phyloP scores from a whole-genome alignment of 2,888 invertebrate species.

The Empis stercorea region DNA sequence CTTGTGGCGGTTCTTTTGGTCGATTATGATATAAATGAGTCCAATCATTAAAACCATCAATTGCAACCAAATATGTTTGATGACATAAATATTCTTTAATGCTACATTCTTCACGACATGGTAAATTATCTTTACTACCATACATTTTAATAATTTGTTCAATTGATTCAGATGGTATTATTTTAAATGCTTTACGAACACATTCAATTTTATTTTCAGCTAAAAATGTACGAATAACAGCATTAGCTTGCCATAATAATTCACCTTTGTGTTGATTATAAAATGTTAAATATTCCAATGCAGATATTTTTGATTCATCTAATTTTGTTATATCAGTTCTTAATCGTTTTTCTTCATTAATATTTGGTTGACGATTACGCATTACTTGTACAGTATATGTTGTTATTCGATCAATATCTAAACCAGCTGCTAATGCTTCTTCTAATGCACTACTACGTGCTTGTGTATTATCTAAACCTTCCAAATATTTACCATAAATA shows the following conservation, averaged over 20 bases:
- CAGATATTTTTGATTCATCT: slow-evolving; percentile 59
- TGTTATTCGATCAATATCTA: slow-evolving; percentile 76
- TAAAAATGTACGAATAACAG: slow-evolving; percentile 73
- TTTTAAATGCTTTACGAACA: slow-evolving; percentile 60
- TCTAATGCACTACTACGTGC: slow-evolving; percentile 48
- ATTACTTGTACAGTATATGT: slow-evolving; percentile 73
- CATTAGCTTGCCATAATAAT: slow-evolving; percentile 77
- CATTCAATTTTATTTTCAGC: slow-evolving; percentile 71
- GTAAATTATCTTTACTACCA: slow-evolving; percentile 36
- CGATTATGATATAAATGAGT: slow-evolving; percentile 68
- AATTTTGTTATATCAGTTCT: slow-evolving; percentile 47
- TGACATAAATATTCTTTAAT: slow-evolving; percentile 78
- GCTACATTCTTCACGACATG: slow-evolving; percentile 38
- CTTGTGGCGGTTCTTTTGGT: slow-evolving; percentile 53
- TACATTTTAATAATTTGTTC: slow-evolving; percentile 40
- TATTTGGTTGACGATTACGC: slow-evolving; percentile 27
- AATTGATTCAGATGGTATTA: slow-evolving; percentile 54
- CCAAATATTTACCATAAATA: slow-evolving; percentile 60
- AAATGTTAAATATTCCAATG: slow-evolving; percentile 79
- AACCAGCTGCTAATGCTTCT: slow-evolving; percentile 58
- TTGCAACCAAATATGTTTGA: slow-evolving; percentile 73
- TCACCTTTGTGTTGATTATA: slow-evolving; percentile 66
- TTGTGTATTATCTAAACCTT: slow-evolving; percentile 48
- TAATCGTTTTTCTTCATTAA: slow-evolving; percentile 20
- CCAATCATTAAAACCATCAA: slow-evolving; percentile 84